Conservation (phyloP, 2,797 vertebrate genomes). For the Etheostoma perlongum region DNA sequence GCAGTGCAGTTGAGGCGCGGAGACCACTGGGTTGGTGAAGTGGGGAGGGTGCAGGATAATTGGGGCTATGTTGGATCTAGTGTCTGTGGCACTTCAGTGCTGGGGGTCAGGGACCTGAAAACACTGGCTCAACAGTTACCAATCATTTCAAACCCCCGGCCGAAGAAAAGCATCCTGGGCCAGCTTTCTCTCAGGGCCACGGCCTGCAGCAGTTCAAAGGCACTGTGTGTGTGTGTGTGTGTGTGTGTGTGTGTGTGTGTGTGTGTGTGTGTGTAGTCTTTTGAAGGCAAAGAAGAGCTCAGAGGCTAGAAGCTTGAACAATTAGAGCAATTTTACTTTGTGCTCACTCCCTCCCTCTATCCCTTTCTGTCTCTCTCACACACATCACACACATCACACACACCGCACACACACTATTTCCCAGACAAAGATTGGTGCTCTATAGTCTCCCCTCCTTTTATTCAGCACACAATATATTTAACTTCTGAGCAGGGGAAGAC, state of each 20-base stretch:
- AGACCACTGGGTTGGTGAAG: constrained; percentile 47
- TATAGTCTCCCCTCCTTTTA: constrained; percentile 14
- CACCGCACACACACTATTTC: constrained; percentile 8
- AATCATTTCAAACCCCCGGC: constrained; percentile 92
- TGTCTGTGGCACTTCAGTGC: constrained; percentile 92
- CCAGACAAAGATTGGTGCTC: constrained; percentile 34
- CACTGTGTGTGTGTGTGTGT: constrained; percentile 70
- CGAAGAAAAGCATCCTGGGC: constrained; percentile 88
- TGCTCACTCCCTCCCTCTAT: constrained; percentile 25
- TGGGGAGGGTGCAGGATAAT: constrained; percentile 87
- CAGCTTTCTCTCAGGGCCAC: constrained; percentile 83
- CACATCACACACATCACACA: constrained; percentile 12
- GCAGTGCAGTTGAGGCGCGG: constrained; percentile 6
- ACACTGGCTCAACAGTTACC: constrained; percentile 93
- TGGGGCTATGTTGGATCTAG: constrained; percentile 94
- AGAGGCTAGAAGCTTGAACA: constrained; percentile 89
- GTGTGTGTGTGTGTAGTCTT: constrained; percentile 36
- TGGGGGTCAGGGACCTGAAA: constrained; percentile 90
- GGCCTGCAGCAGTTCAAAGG: constrained; percentile 92
- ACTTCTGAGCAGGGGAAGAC: constrained; percentile 42
- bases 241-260: constrained; percentile 46
- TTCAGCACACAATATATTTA: constrained; percentile 46
- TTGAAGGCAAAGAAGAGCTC: constrained; percentile 89
- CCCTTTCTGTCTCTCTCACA: constrained; percentile 1
- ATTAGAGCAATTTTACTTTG: constrained; percentile 85